A percentile compares a stretch with the other conserved stretches of the same genome.
Evolutionary conservation across 2,113 vertebrate species (phyloP).

Genomic region (Crypturellus undulatus): DNA sequence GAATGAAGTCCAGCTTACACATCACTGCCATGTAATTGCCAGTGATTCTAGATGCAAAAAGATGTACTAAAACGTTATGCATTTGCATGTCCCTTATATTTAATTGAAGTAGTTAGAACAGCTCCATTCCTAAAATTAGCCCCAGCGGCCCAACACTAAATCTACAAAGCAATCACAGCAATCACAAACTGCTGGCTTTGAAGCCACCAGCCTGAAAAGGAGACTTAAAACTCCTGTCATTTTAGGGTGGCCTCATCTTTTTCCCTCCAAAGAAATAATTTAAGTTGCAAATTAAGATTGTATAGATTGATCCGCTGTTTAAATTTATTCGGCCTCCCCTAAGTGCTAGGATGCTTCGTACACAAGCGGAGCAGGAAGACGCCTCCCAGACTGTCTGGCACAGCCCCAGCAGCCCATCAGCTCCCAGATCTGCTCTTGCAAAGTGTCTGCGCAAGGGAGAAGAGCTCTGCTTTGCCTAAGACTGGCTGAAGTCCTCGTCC

Average conservation of each 20-base stretch:
- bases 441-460: conserved; percentile 16
- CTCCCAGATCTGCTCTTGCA: conserved; percentile 50
- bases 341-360: conserved; percentile 3
- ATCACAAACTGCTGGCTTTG: not conserved
- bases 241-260: not conserved
- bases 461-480: conserved; percentile 56
- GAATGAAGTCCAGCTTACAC: not conserved
- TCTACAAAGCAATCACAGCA: rapidly evolving
- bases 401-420: conserved; percentile 61
- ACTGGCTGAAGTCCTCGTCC: conserved; percentile 50
- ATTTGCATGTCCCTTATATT: not conserved
- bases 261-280: not conserved
- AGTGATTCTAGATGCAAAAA: not conserved
- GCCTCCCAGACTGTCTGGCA: conserved; percentile 67
- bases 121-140: not conserved
- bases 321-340: conserved; percentile 24
- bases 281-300: not conserved
- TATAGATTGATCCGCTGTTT: conserved; percentile 8
- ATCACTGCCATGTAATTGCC: not conserved
- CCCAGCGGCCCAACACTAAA: not conserved
- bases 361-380: conserved; percentile 45
- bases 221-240: not conserved
- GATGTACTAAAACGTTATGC: not conserved
- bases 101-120: not conserved
- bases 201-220: not conserved